Base-by-base conservation (phyloP, 2,113 vertebrate genomes). In the Carassius gibelio region DNA sequence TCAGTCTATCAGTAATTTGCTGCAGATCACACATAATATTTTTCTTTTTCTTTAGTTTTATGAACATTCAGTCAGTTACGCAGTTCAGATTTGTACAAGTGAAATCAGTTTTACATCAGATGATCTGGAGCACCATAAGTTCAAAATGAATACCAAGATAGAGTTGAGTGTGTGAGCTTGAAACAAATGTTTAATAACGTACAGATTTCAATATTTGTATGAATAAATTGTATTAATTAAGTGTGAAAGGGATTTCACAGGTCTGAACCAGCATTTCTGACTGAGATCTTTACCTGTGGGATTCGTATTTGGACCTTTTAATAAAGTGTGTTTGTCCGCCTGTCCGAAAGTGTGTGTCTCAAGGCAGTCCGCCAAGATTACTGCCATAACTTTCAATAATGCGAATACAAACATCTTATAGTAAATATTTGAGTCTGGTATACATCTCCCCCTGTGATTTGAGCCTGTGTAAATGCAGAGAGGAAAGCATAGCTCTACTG, bases 381-480 rank as follows among this genome's bases (percentile, higher is more conserved):
- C 26, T 14, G 8, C 61, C 45, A 26, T 81, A 66, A 64, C 36
- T 81, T 69, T 30, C 79, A 81, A 69, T 50, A 69, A 81, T 52
- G 62, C 79, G 3, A 81, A 81, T 68, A 68, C 42, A 81, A 81
- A 81, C 79, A 69, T 69, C 52, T 81, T 17, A 81, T 69, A 52
- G 79, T 52, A 81, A 69, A 69, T 81, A 81, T 81, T 81, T 81
- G 64, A 45, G 61, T 13, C n/a, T 19, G 78, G 13, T 30, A 19
- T 26, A 64, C 45, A 52, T 9, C 15, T 66, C 36, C 7, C 34
- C 11, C 62, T 66, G 26, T 69, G 42, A 68, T 21, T 52, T 5
- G 26, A 68, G 26, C 26, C 17, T 69, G 62, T 68, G 15, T 48
- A 30, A 81, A 81, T 64, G 30, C 36, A 52, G 45, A 17, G 7